A percentile compares a stretch with the other conserved stretches of the same genome.
Conservation (phyloP, 2,113 vertebrate species). For the Chamaetylas fuelleborni region DNA sequence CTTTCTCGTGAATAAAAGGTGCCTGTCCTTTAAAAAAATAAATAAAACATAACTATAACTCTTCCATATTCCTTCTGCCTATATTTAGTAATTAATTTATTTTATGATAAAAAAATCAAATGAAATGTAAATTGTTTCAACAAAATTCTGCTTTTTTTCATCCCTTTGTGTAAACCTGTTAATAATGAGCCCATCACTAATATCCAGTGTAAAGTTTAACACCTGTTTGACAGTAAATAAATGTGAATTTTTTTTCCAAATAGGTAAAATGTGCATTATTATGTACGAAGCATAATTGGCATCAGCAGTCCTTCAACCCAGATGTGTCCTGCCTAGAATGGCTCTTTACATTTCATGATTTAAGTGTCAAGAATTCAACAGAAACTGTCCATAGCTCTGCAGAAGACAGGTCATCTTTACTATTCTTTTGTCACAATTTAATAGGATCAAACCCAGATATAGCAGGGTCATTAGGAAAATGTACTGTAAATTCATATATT, state of each 20-base stretch:
- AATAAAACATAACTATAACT: conserved; percentile 78
- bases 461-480: conserved; percentile 33
- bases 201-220: conserved; percentile 99
- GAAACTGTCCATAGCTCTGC: background rate
- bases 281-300: conserved; percentile 65
- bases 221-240: conserved; percentile 99
- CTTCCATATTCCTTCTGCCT: conserved; percentile 88
- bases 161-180: conserved; percentile 95
- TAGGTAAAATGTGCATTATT: conserved; percentile 77
- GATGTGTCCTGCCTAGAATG: background rate
- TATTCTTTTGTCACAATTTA: background rate
- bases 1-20: conserved; percentile 81
- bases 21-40: conserved; percentile 78
- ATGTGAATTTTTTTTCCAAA: conserved; percentile 97
- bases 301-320: conserved; percentile 23
- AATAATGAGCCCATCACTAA: conserved; percentile 96
- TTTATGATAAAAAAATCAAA: conserved; percentile 87
- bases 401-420: conserved; percentile 14
- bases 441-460: conserved; percentile 6
- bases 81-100: conserved; percentile 98
- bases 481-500: conserved; percentile 36
- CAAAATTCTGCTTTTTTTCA: conserved; percentile 87
- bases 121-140: conserved; percentile 91
- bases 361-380: background rate
- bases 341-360: background rate